Percentiles rank a stretch among this genome's conserved stretches.
Evolutionary conservation across 2,888 invertebrate species (phyloP).

Genomic region (Standfussiana lucernea): DNA sequence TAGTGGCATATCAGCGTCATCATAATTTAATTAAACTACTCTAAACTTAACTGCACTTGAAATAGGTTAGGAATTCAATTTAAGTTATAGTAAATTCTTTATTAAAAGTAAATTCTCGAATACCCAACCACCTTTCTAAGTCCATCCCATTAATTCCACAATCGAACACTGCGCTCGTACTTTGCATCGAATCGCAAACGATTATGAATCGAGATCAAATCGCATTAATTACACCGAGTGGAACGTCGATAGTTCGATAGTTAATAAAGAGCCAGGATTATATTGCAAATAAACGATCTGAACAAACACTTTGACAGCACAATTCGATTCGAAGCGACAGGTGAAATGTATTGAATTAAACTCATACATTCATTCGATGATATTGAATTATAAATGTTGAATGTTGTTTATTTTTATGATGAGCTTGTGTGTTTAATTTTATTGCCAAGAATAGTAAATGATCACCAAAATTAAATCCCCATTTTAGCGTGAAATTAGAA

Average conservation of each 20-base stretch:
- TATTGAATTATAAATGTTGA: slow-evolving; percentile 47
- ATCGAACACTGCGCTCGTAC: slow-evolving; percentile 43
- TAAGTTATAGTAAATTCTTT: too few species aligned
- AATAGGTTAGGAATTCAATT: background rate
- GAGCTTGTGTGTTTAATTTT: slow-evolving; percentile 1
- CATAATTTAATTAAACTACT: background rate
- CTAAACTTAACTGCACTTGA: background rate
- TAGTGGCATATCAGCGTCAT: background rate
- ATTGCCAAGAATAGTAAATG: too few species aligned
- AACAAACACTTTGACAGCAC: slow-evolving; percentile 64
- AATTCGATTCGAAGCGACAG: slow-evolving; percentile 62
- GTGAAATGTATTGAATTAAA: slow-evolving; percentile 66
- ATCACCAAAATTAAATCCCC: too few species aligned
- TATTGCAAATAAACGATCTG: slow-evolving; percentile 55
- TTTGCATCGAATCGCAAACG: slow-evolving; percentile 47
- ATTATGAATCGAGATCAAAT: slow-evolving; percentile 69
- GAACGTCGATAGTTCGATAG: slow-evolving; percentile 67
- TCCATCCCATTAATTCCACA: slow-evolving; percentile 41
- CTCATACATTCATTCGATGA: slow-evolving; percentile 47
- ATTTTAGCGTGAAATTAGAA: too few species aligned
- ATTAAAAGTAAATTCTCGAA: background rate
- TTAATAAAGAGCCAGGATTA: slow-evolving; percentile 64
- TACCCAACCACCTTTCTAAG: background rate
- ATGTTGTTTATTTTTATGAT: slow-evolving; percentile 48
- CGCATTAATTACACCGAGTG: slow-evolving; percentile 68